These are phyloP conservation scores for Malacoraja senta DNA, from an alignment of 2,797 vertebrate genomes.

Conservation along the genomic window DNA sequence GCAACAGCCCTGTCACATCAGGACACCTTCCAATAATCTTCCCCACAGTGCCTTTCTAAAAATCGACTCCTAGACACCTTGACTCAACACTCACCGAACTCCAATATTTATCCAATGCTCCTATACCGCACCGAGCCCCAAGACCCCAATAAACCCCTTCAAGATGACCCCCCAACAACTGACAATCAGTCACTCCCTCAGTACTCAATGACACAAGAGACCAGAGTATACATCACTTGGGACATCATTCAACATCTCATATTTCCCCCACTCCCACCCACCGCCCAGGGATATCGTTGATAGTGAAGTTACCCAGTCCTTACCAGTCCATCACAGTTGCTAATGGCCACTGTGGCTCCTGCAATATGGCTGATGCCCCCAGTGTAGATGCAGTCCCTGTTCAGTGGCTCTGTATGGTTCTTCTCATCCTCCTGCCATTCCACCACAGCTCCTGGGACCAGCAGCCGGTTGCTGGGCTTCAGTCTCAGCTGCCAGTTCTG, in stretches of 20 bases:
- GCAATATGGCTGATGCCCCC: conserved; percentile 85
- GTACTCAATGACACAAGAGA: not conserved
- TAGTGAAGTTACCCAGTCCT: conserved; percentile 52
- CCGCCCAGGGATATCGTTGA: too few species aligned
- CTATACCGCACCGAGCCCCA: not conserved
- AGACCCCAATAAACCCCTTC: not conserved
- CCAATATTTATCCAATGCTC: not conserved
- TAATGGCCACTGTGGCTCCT: conserved; percentile 85
- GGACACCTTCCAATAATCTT: not conserved
- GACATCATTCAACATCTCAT: too few species aligned
- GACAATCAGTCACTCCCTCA: not conserved
- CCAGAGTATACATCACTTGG: too few species aligned
- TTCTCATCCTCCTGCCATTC: conserved; percentile 74
- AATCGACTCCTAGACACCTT: not conserved
- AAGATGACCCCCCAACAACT: not conserved
- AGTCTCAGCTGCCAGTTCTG: conserved; percentile 87
- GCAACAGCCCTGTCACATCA: not conserved
- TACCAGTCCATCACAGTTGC: conserved; percentile 98
- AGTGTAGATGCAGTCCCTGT: conserved; percentile 84
- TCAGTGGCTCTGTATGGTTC: conserved; percentile 68
- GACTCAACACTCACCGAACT: too few species aligned
- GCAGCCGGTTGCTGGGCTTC: conserved; percentile 67
- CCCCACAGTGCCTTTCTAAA: not conserved
- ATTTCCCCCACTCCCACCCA: too few species aligned
- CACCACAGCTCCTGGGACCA: conserved; percentile 77